Evolutionary conservation across 2,797 vertebrate species (phyloP).

Genomic region (Odontamblyopus lacepedii): DNA sequence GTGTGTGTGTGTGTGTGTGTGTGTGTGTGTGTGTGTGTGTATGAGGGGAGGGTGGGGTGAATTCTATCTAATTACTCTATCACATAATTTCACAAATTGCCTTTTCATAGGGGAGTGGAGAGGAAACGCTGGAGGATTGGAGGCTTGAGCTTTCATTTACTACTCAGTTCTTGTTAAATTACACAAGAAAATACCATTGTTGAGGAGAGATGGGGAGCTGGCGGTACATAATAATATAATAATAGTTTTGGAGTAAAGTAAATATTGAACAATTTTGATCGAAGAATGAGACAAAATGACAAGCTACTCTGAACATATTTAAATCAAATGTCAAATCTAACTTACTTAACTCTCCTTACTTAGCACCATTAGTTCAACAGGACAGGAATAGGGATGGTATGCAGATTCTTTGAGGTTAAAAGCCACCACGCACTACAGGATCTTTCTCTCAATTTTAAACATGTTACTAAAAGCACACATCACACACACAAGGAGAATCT

Average conservation of each 20-base stretch:
- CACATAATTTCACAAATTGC: slow-evolving; percentile 99
- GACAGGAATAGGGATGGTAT: neutral
- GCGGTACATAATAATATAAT: slow-evolving; percentile 29
- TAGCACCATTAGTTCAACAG: neutral
- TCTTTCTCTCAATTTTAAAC: no score
- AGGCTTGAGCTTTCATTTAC: slow-evolving; percentile 93
- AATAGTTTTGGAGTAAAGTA: slow-evolving; percentile 40
- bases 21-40: slow-evolving; percentile 3
- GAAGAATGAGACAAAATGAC: slow-evolving; percentile 10
- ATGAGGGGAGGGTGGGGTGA: slow-evolving; percentile 55
- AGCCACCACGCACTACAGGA: no score
- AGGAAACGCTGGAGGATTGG: slow-evolving; percentile 88
- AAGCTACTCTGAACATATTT: slow-evolving; percentile 8
- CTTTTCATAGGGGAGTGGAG: slow-evolving; percentile 94
- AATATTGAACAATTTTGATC: slow-evolving; percentile 28
- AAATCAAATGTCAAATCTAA: neutral
- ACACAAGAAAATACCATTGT: slow-evolving; percentile 94
- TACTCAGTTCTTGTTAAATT: slow-evolving; percentile 98
- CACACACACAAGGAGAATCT: no score
- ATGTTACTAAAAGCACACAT: no score
- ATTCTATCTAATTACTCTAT: slow-evolving; percentile 99
- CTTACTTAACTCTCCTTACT: neutral
- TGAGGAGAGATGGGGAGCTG: slow-evolving; percentile 43
- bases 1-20: slow-evolving; percentile 11
- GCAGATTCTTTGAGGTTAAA: neutral